Base-by-base conservation (phyloP, 1,140 invertebrate genomes). In the Himalopsyche phryganea region DNA sequence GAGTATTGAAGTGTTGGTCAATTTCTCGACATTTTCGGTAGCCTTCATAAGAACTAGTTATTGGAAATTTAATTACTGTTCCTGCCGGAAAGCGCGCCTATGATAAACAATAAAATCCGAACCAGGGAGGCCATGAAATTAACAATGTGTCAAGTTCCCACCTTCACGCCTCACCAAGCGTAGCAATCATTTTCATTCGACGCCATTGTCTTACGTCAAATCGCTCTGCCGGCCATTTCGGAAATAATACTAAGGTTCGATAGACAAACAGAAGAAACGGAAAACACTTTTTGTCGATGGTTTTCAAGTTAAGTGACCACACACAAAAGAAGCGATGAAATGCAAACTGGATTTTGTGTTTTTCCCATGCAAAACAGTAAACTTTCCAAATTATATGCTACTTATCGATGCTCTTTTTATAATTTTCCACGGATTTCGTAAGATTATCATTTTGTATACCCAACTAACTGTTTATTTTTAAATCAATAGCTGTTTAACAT, bases 101-200 rank as follows among this genome's bases (percentile, higher is more conserved):
- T 40, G 11, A 4, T 6, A 40, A 40, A 15, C n/a, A 15, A 13
- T 40, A 13, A n/a, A 40, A n/a, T n/a, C 11, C 15, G 11, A 15
- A 15, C 4, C 15, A 15, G 49, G 10, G 47, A 51, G 41, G 23
- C 50, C 50, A 38, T 51, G 50, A 42, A 35, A 51, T 36, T 41
- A 54, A 55, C 51, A 38, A 60, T 54, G 51, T 50, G 58, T 50
- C 58, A 49, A 55, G 46, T 60, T 52, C 59, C 59, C 59, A 56
- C 59, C 59, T 61, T 51, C 35, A 49, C 42, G 59, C 45, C 15
- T 28, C 52, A 52, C 38, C 42, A 48, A 20, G 17, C 35, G 35
- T 32, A 18, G 32, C 45, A 19, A 60, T 40, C 45, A 52, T 47
- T 54, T 13, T 40, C 40, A 51, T 51, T 50, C 32, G 32, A 38